These are phyloP conservation scores for Sturnus vulgaris DNA, from an alignment of 2,113 vertebrate species.

Conservation along the genomic window DNA sequence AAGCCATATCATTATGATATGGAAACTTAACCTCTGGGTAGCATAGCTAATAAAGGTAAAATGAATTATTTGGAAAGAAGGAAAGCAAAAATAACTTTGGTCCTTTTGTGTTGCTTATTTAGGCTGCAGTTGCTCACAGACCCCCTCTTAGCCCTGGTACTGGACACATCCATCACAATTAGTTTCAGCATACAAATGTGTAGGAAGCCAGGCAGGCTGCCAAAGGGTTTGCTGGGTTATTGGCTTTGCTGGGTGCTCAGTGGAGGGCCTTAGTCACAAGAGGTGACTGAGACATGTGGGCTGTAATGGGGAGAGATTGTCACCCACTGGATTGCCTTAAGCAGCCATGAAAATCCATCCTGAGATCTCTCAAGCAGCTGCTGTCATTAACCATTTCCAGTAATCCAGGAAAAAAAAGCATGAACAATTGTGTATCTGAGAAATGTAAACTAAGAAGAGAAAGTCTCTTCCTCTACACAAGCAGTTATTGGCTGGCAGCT, in stretches of 20 bases:
- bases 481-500: not conserved
- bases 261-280: not conserved
- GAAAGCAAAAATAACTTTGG: not conserved
- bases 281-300: not conserved
- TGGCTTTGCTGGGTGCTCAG: not conserved
- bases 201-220: not conserved
- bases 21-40: not conserved
- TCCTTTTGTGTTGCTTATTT: not conserved
- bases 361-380: not conserved
- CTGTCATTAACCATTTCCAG: not conserved
- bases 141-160: not conserved
- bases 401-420: not conserved
- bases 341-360: not conserved
- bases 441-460: not conserved
- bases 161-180: not conserved
- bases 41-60: not conserved
- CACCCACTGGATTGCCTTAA: not conserved
- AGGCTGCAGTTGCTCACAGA: not conserved
- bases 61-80: not conserved
- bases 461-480: not conserved
- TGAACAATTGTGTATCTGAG: not conserved
- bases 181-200: not conserved
- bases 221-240: not conserved
- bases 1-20: not conserved
- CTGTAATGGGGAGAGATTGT: not conserved